These are phyloP conservation scores for Eupleurogrammus muticus DNA, from an alignment of 2,797 vertebrate species.

Conservation along the genomic window DNA sequence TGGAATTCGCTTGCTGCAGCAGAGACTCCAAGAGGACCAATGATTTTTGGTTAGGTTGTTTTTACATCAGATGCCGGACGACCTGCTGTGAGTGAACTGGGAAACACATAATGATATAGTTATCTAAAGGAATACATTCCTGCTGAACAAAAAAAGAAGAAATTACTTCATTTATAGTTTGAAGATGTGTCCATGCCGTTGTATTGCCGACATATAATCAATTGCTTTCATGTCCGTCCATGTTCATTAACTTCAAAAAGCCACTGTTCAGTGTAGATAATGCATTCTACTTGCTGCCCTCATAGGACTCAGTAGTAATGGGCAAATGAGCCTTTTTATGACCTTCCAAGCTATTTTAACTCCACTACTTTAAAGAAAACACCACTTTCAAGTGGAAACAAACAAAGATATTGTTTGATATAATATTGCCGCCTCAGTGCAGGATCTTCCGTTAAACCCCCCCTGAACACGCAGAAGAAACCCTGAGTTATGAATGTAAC, in stretches of 20 bases:
- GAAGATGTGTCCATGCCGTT: not conserved
- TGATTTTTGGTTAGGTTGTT: not conserved
- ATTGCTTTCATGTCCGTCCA: constrained; percentile 9
- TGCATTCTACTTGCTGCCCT: not conserved
- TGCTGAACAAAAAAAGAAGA: not conserved
- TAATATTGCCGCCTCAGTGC: constrained; percentile 4
- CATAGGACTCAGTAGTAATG: not conserved
- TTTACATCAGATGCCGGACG: not conserved
- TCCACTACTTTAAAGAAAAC: not conserved
- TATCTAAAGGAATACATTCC: not conserved
- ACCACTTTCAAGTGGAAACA: not conserved
- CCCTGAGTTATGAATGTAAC: constrained; percentile 26
- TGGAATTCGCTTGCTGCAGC: not conserved
- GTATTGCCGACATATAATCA: constrained; percentile 3
- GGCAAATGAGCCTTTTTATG: constrained; percentile 2
- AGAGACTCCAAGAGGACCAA: not conserved
- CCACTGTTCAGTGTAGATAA: not conserved
- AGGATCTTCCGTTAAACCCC: not conserved
- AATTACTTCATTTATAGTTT: not conserved
- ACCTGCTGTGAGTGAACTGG: not conserved
- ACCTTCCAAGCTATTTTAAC: not conserved
- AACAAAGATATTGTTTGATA: constrained; percentile 14
- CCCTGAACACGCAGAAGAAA: constrained; percentile 23
- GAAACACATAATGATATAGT: not conserved
- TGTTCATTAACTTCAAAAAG: constrained; percentile 1